These are phyloP conservation scores for Macrophya alboannulata DNA, from an alignment of 2,888 invertebrate genomes.

Conservation along the genomic window DNA sequence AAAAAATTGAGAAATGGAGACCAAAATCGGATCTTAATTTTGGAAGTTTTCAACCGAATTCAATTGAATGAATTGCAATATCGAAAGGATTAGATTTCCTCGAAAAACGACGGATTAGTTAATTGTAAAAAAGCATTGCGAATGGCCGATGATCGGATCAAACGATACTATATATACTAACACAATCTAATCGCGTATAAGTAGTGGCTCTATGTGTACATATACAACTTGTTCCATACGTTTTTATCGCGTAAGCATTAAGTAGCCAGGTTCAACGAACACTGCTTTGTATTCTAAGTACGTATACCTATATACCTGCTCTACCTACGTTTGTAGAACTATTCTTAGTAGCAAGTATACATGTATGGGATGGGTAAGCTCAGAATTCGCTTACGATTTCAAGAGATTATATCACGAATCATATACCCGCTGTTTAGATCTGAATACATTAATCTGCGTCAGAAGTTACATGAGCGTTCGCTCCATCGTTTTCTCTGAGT, in stretches of 20 bases:
- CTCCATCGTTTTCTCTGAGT: slow-evolving; percentile 58
- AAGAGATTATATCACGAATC: slow-evolving; percentile 48
- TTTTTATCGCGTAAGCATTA: slow-evolving; percentile 16
- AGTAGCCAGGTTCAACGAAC: slow-evolving; percentile 41
- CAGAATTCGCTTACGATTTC: slow-evolving; percentile 49
- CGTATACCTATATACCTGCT: not conserved
- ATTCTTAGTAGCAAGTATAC: not conserved
- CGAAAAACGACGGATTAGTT: slow-evolving; percentile 9
- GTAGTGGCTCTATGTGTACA: not conserved
- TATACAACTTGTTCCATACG: not conserved
- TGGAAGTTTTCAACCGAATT: not conserved
- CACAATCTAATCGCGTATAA: not conserved
- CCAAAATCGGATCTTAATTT: not conserved
- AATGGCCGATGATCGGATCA: slow-evolving; percentile 14
- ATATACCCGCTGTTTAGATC: slow-evolving; percentile 27
- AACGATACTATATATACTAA: not conserved
- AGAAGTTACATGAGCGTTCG: slow-evolving; percentile 42
- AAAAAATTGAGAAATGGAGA: not conserved
- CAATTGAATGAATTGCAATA: slow-evolving; percentile 3
- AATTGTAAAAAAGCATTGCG: slow-evolving; percentile 1
- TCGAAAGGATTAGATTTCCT: not conserved
- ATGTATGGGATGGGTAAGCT: slow-evolving; percentile 6
- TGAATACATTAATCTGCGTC: slow-evolving; percentile 49
- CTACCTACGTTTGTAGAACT: slow-evolving; percentile 12
- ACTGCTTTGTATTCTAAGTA: not conserved